Evolutionary conservation across 2,888 invertebrate species (phyloP), one percentile per base, ranked within the genome.

Genomic region (Plebejus melissa): DNA sequence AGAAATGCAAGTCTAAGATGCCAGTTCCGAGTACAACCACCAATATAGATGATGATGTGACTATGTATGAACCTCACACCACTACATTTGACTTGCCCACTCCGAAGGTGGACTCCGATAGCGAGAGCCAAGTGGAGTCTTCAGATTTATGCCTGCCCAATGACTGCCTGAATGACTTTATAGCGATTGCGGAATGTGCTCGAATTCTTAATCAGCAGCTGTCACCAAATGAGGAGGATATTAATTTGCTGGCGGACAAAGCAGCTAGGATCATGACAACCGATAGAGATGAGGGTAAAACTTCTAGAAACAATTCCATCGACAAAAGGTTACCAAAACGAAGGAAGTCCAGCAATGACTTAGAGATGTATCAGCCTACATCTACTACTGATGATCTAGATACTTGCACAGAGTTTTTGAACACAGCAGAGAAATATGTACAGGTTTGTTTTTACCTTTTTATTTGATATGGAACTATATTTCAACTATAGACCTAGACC

Each of bases 1-100:
- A 91, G 80, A 89, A 89, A 76, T 81, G 88, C 0, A 91, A 90
- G 74, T 77, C 83, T 28, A 93, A 91, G 77, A 83, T 83, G 70
- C 82, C 85, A 0, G 75, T 85, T 13, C 87, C 89, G 0, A 88
- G 86, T 0, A 84, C 87, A 13, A 82, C 85, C 1, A 86, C 82
- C 7, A 89, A 89, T 82, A 83, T 82, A 76, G 74, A 82, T 22
- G 91, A 88, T 76, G 94, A 94, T 77, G 84, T 94, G 0, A 94
- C 93, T 0, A 93, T 94, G 94, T 94, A 94, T 2, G 94, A 94
- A 79, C 86, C 92, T 0, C 92, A 92, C 58, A 91, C 93, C n/a
- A 91, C 92, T 0, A 91, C 91, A 0, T 84, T 87, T 0, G 93
- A 93, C 75, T 86, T 90, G 57, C 88, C 90, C 0, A 81, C 85